Base-by-base conservation (phyloP, 2,888 invertebrate genomes). In the Lottia gigantea region DNA sequence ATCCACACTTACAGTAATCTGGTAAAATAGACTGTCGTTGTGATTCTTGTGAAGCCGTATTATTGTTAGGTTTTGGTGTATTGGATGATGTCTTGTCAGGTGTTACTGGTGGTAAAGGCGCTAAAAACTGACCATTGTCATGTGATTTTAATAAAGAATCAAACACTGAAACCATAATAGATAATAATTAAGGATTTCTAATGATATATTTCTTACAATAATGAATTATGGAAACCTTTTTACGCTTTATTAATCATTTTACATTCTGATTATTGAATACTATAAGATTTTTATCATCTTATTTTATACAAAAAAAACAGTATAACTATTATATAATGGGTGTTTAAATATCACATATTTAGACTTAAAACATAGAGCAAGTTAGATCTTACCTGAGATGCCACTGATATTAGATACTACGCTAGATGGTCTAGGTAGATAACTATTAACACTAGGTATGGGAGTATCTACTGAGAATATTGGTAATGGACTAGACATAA, bases 341-440 rank as follows among this genome's bases (percentile, higher is more conserved):
- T 31, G 31, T 31, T 6, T 6, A n/a, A 40, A 40, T 40, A 8
- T 40, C 31, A 40, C 6, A 40, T 40, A 40, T 40, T 40, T 31
- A 31, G 31, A 31, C 2, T 31, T 2, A 31, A 31, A n/a, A n/a
- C n/a, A n/a, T n/a, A 3, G 31, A 31, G 31, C 31, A 31, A 3
- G 31, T 31, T 31, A 31, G 31, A 31, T 6, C 16, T 55, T 55
- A 55, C 55, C 55, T 55, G 55, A 55, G 14, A 55, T 55, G 11
- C 55, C 55, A 55, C 55, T 55, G 55, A 55, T 55, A 55, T 55
- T 55, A 23, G 55, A 55, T 12, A 23, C 55, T 12, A 55, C 55
- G 19, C 55, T 55, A 55, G 23, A 23, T 55, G 55, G 55, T 55
- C 55, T 55, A 19, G 55, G 55, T 55, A 23, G 14, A 55, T 55